phyloP scores from a whole-genome alignment of 2,888 invertebrate genomes.

The Reticulitermes lucifugus region DNA sequence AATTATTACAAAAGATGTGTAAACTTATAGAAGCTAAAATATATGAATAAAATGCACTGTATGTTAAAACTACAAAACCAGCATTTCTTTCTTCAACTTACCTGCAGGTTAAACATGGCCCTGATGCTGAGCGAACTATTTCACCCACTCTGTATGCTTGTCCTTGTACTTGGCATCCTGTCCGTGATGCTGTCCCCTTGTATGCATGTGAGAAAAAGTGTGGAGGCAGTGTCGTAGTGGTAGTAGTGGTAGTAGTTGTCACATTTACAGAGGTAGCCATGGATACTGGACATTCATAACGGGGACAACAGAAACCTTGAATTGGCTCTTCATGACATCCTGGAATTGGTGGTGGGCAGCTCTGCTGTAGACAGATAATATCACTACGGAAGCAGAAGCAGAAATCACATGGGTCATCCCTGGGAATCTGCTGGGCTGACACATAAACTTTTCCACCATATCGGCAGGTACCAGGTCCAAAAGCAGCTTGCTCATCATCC shows the following conservation, averaged over 20 bases:
- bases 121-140: conserved; percentile 85
- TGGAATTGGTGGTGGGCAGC: conserved; percentile 93
- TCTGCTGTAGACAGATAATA: conserved; percentile 94
- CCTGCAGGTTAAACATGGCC: conserved; percentile 95
- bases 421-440: conserved; percentile 93
- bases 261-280: conserved; percentile 86
- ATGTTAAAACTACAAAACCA: background rate
- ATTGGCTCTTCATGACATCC: conserved; percentile 94
- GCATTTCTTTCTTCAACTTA: conserved; percentile 68
- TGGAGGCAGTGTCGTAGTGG: conserved; percentile 82
- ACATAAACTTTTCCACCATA: conserved; percentile 94
- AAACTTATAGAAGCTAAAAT: too few relatives aligned
- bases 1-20: too few relatives aligned
- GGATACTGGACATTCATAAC: conserved; percentile 93
- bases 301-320: conserved; percentile 93
- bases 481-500: conserved; percentile 75
- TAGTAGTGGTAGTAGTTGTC: conserved; percentile 89
- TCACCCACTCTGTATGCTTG: conserved; percentile 89
- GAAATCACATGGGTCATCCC: conserved; percentile 95
- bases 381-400: conserved; percentile 97
- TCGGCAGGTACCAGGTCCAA: conserved; percentile 91
- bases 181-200: conserved; percentile 77
- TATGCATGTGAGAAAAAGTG: conserved; percentile 85
- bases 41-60: too few relatives aligned
- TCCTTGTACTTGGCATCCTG: conserved; percentile 89